phyloP scores from a whole-genome alignment of 2,888 invertebrate genomes.

The Spicauda simplicius region DNA sequence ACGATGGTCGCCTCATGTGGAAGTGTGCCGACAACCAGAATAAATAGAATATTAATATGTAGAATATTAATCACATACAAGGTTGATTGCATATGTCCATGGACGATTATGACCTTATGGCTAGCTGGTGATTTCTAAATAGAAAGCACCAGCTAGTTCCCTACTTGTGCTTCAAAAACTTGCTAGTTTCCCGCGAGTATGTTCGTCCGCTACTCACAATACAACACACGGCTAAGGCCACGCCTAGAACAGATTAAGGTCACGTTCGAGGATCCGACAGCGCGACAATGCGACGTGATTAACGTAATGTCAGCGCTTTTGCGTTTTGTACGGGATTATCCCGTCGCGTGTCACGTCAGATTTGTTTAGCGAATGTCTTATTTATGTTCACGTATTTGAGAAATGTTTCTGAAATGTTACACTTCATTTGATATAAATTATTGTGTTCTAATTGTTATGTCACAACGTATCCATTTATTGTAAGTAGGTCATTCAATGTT shows the following conservation, averaged over 20 bases:
- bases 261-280: slow-evolving; percentile 17
- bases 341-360: slow-evolving; percentile 11
- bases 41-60: too few relatives aligned
- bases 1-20: too few relatives aligned
- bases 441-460: too few relatives aligned
- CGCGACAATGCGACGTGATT: slow-evolving; percentile 30
- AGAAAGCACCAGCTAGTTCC: too few relatives aligned
- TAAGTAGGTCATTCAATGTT: too few relatives aligned
- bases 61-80: too few relatives aligned
- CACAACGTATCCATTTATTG: too few relatives aligned
- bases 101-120: too few relatives aligned
- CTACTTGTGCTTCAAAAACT: too few relatives aligned
- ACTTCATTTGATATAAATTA: neutral
- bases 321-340: slow-evolving; percentile 21
- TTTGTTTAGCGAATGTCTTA: slow-evolving; percentile 15
- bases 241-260: slow-evolving; percentile 21
- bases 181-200: neutral
- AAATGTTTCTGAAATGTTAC: neutral
- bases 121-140: too few relatives aligned
- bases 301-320: slow-evolving; percentile 24
- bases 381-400: slow-evolving; percentile 1
- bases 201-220: neutral
- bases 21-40: too few relatives aligned
- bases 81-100: too few relatives aligned
- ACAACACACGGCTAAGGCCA: neutral